phyloP scores from a whole-genome alignment of 2,888 invertebrate species.

The Idaea straminata region DNA sequence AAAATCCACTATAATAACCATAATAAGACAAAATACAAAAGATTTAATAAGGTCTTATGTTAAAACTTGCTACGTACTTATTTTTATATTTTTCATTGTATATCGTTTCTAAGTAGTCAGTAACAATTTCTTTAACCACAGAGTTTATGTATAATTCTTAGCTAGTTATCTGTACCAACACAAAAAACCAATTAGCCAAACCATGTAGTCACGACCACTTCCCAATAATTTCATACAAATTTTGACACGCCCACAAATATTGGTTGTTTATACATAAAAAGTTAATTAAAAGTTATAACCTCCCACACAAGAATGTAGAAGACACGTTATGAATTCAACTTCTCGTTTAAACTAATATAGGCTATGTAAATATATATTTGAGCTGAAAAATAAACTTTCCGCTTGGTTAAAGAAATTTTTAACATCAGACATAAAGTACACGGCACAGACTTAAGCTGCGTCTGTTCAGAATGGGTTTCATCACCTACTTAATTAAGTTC shows the following conservation, averaged over 20 bases:
- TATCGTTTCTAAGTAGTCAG: not conserved
- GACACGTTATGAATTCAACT: not conserved
- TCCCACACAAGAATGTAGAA: not conserved
- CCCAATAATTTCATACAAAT: not conserved
- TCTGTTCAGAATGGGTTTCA: not conserved
- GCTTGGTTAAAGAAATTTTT: not conserved
- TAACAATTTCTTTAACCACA: not conserved
- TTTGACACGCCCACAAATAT: slow-evolving; percentile 1
- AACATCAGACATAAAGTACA: not conserved
- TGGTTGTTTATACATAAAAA: not conserved
- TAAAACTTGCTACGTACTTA: not conserved
- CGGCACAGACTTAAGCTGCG: not conserved
- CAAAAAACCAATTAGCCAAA: not conserved
- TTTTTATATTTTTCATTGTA: not conserved
- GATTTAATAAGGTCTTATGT: too few species aligned
- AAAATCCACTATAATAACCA: too few species aligned
- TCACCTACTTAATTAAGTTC: not conserved
- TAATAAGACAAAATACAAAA: too few species aligned
- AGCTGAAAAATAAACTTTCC: not conserved
- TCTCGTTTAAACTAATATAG: not conserved
- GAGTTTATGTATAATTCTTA: not conserved
- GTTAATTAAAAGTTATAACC: not conserved
- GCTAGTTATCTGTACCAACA: not conserved
- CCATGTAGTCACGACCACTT: not conserved
- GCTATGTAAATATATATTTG: not conserved